Base-by-base conservation (phyloP, 92 coral and sea anemone species). In the Isaurus tuberculatus region DNA sequence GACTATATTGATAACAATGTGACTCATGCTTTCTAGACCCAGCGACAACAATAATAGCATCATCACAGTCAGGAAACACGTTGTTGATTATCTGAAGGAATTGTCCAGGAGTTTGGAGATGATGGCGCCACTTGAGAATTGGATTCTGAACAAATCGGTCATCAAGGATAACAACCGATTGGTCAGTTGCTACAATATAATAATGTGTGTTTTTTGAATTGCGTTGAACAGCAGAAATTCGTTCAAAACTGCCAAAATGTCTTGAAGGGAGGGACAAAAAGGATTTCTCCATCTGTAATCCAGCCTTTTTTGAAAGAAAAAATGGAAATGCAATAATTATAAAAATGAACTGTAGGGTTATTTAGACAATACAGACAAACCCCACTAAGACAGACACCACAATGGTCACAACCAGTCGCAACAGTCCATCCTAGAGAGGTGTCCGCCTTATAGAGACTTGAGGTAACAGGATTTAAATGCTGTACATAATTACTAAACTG, bases 81-180 rank as follows among this genome's bases (percentile, higher is more conserved):
- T 84, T 83, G 48, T 79, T 67, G 66, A 83, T 53, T 19, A 94
- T 84, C 26, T 87, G 83, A 65, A 97, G 87, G 51, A 90, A 88
- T 85, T 97, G 98, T 9, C 79, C 86, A 13, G 98, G 92, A 68
- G 85, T 89, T 60, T 89, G 91, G 1, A 90, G 87, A 31, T 95
- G 95, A 63, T 97, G 99, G 11, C 89, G 93, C 99, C 98, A 94
- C 83, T 92, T 97, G 8, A 97, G 88, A 43, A 93, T 91, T 11
- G 99, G 99, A 64, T 91, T 91, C 27, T 97, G 97, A 6, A 92
- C 85, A 73, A 86, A 94, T 53, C 99, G 86, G 31, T 94, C 94
- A 80, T 96, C 99, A 84, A 94, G 79, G 83, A 96, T 65, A 49
- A 94, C 72, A 32, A 97, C 87, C 9, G 98, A 92, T 77, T 94